A percentile compares a stretch with the other conserved stretches of the same genome.
phyloP scores from a whole-genome alignment of 2,113 vertebrate genomes.

The Piprites chloris region DNA sequence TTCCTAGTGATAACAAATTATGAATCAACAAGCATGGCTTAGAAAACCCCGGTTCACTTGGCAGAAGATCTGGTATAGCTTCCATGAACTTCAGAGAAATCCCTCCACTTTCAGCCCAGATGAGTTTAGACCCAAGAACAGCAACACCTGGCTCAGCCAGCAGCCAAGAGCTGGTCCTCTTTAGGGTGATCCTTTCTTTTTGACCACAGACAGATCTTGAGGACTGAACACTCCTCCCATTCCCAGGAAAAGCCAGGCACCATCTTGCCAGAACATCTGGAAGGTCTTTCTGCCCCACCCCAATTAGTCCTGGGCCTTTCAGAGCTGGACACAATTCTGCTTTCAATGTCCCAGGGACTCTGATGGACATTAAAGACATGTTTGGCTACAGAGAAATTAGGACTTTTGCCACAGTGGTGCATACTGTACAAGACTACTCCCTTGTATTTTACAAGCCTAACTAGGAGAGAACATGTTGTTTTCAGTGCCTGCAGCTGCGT shows the following conservation, averaged over 20 bases:
- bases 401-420: not conserved
- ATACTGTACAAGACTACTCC: not conserved
- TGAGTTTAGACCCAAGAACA: not conserved
- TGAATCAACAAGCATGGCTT: not conserved
- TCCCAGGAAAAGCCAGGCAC: not conserved
- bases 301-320: not conserved
- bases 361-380: not conserved
- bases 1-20: not conserved
- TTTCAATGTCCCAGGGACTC: not conserved
- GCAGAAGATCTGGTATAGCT: not conserved
- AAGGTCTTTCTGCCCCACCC: not conserved
- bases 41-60: not conserved
- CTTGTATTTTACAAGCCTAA: slow-evolving; percentile 16
- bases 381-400: not conserved
- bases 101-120: not conserved
- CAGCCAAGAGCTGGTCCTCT: not conserved
- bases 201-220: not conserved
- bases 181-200: not conserved
- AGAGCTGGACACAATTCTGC: not conserved
- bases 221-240: not conserved
- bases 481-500: slow-evolving; percentile 8
- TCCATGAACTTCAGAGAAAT: not conserved
- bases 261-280: not conserved
- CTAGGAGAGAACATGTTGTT: not conserved
- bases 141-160: not conserved